These are phyloP conservation scores for Bruchidius siliquastri DNA, from an alignment of 2,888 invertebrate genomes.

Conservation along the genomic window DNA sequence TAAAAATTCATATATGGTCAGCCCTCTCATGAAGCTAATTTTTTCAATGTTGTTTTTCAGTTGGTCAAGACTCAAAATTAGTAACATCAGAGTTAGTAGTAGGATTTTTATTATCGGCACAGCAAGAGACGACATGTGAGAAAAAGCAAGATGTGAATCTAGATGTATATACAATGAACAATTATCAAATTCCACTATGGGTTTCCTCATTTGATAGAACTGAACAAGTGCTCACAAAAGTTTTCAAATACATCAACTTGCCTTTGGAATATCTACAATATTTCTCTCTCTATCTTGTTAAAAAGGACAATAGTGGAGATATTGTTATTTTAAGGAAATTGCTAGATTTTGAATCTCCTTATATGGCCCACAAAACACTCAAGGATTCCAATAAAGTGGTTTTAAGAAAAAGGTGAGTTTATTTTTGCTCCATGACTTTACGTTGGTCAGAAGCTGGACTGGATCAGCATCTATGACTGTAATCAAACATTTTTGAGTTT, in stretches of 20 bases:
- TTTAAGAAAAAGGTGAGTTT: conserved; percentile 72
- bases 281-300: conserved; percentile 86
- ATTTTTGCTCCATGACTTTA: neutral
- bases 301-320: conserved; percentile 68
- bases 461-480: too few relatives aligned
- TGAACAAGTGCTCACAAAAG: conserved; percentile 76
- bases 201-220: conserved; percentile 80
- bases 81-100: conserved; percentile 76
- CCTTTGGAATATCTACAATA: conserved; percentile 76
- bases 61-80: conserved; percentile 82
- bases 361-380: conserved; percentile 81
- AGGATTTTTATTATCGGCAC: conserved; percentile 84
- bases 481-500: too few relatives aligned
- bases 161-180: conserved; percentile 82
- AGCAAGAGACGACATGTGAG: conserved; percentile 77
- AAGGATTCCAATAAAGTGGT: conserved; percentile 72
- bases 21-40: neutral
- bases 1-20: too few relatives aligned
- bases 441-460: too few relatives aligned
- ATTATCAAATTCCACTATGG: conserved; percentile 75
- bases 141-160: conserved; percentile 66
- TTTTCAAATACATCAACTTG: conserved; percentile 76
- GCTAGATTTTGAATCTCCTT: conserved; percentile 96
- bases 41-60: conserved; percentile 37
- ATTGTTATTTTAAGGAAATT: conserved; percentile 78